Base-by-base conservation (phyloP, 2,113 vertebrate genomes). In the Toxotes chatareus region DNA sequence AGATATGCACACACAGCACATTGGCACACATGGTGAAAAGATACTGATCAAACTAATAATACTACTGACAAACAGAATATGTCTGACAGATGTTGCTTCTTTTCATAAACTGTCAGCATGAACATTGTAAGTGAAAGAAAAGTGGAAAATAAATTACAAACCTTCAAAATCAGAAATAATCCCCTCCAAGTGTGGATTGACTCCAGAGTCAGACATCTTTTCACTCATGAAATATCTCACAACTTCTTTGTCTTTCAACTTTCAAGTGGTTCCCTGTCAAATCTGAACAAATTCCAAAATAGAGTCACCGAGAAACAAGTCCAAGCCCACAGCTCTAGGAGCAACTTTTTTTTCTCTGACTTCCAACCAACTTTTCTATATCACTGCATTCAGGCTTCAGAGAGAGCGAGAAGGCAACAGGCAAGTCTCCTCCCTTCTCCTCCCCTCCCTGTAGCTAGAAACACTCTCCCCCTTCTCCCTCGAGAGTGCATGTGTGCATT, bases 121-220 rank as follows among this genome's bases (percentile, higher is more conserved):
- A 56, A 53, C 13, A 42, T 16, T 16, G 21, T 31, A n/a, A 44
- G 4, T 59, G 36, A 0, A 23, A 78, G 17, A 69, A 31, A 70
- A 55, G 56, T 14, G 76, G 57, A 85, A 74, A 88, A 70, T 4
- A 46, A 74, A 84, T 73, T 51, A 95, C 96, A 86, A 93, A 97
- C 97, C 97, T 97, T 98, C 97, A 94, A 98, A 98, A 93, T 98
- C 97, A 62, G 96, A 98, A 93, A 98, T 97, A 91, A 98, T 98
- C 85, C 97, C 97, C 86, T 97, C 97, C 96, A 98, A 95, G 93
- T 98, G 97, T 77, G 96, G 95, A 93, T 97, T 98, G 77, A 96
- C 96, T 89, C 96, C 95, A 80, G 96, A 95, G 91, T 97, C 96
- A 77, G 96, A 96, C 97, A 98, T 98, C 84, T 94, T 96, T 91